Conservation (phyloP, 2,888 invertebrate genomes). For the Mesorhabditis belari region DNA sequence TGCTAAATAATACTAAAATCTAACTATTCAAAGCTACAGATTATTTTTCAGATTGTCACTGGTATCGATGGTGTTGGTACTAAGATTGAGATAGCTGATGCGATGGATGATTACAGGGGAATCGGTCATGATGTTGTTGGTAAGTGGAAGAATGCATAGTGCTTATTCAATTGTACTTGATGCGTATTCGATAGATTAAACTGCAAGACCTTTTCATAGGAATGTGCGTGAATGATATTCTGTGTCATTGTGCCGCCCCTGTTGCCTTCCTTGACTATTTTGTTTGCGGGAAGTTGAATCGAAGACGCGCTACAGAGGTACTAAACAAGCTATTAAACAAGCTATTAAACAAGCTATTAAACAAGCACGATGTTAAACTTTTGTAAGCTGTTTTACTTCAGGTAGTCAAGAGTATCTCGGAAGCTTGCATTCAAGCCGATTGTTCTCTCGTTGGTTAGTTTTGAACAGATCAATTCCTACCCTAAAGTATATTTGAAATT, state of each 20-base stretch:
- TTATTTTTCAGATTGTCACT: slow-evolving; percentile 65
- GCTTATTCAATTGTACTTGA: too few relatives aligned
- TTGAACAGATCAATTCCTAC: background rate
- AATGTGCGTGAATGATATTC: slow-evolving; percentile 93
- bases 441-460: slow-evolving; percentile 76
- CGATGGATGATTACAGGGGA: slow-evolving; percentile 70
- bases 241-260: slow-evolving; percentile 90
- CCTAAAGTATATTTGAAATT: background rate
- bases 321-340: background rate
- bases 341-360: background rate
- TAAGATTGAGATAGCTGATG: slow-evolving; percentile 83
- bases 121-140: slow-evolving; percentile 88
- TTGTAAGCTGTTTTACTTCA: slow-evolving; percentile 53
- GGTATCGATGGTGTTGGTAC: slow-evolving; percentile 95
- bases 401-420: slow-evolving; percentile 72
- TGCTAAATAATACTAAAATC: background rate
- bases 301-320: slow-evolving; percentile 53
- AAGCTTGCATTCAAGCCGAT: slow-evolving; percentile 76
- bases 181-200: too few relatives aligned
- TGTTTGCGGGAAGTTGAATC: slow-evolving; percentile 78
- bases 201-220: too few relatives aligned
- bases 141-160: too few relatives aligned
- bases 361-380: too few relatives aligned
- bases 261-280: slow-evolving; percentile 94
- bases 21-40: background rate